These are phyloP conservation scores for Pseudoatta argentina DNA, from an alignment of 1,140 invertebrate genomes.

Conservation along the genomic window DNA sequence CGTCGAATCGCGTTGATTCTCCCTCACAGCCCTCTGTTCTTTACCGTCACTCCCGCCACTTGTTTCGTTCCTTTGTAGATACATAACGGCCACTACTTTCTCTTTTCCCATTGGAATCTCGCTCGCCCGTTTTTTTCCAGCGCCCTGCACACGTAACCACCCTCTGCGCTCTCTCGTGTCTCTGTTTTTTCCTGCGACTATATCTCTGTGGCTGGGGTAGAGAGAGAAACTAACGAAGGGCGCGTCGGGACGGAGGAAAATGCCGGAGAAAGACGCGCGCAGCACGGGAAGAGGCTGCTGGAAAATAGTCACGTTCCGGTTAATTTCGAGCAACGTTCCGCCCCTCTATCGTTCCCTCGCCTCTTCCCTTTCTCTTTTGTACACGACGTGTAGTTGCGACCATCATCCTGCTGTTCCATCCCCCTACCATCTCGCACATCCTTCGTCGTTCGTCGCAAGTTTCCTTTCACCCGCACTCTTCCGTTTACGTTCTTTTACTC, in stretches of 20 bases:
- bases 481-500: conserved; percentile 19
- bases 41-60: background rate
- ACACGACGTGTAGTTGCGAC: conserved; percentile 40
- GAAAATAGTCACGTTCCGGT: conserved; percentile 76
- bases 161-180: background rate
- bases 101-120: conserved; percentile 31
- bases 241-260: conserved; percentile 25
- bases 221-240: conserved; percentile 33
- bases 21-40: conserved; percentile 1
- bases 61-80: conserved; percentile 50
- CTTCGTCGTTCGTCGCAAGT: conserved; percentile 4
- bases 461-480: conserved; percentile 11
- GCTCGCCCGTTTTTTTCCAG: conserved; percentile 69
- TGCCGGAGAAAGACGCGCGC: conserved; percentile 44
- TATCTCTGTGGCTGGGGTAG: background rate
- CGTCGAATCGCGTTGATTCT: background rate
- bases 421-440: background rate
- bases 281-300: conserved; percentile 49
- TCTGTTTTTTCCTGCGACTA: conserved; percentile 42
- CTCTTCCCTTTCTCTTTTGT: conserved; percentile 33
- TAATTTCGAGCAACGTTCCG: conserved; percentile 72
- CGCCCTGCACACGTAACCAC: conserved; percentile 53
- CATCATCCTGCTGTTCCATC: conserved; percentile 5
- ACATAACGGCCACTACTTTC: conserved; percentile 33
- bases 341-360: conserved; percentile 7